phyloP scores from a whole-genome alignment of 37 sponge, comb jelly and placozoan genomes.

The Cliona cf. orientalis region DNA sequence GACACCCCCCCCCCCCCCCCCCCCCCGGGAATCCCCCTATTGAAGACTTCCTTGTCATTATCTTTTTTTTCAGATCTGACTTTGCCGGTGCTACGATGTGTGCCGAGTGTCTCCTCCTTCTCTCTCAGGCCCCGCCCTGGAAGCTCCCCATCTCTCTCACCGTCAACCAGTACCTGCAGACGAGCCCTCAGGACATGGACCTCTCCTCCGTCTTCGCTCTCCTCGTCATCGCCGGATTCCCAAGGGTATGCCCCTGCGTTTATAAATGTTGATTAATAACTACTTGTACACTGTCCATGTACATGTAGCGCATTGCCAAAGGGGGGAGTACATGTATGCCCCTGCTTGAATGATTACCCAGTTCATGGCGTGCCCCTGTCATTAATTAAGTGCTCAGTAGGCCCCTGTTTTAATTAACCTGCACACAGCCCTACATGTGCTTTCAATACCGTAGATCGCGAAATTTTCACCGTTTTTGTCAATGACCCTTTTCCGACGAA shows the following conservation, averaged over 20 bases:
- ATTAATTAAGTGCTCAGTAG: too few relatives aligned
- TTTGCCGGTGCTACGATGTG: slow-evolving; percentile 56
- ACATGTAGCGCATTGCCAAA: background rate
- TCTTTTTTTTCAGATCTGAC: slow-evolving; percentile 43
- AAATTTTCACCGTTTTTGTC: too few relatives aligned
- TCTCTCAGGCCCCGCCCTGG: slow-evolving; percentile 61
- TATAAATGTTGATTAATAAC: too few relatives aligned
- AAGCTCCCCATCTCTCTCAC: slow-evolving; percentile 47
- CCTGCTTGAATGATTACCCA: too few relatives aligned
- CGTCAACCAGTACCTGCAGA: slow-evolving; percentile 27
- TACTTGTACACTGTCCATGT: too few relatives aligned
- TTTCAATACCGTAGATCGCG: too few relatives aligned
- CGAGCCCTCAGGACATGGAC: slow-evolving; percentile 52
- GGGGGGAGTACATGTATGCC: too few relatives aligned
- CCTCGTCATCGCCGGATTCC: slow-evolving; percentile 78
- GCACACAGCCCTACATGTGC: too few relatives aligned
- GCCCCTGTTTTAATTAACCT: too few relatives aligned
- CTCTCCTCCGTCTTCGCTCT: slow-evolving; percentile 66
- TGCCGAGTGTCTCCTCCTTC: slow-evolving; percentile 54
- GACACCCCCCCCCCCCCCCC: background rate
- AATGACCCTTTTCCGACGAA: too few relatives aligned
- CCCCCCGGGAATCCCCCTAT: background rate
- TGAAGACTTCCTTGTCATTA: background rate
- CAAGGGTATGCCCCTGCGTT: slow-evolving; percentile 33
- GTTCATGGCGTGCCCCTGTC: too few relatives aligned